Conservation (phyloP, 2,113 vertebrate genomes). For the Peromyscus maniculatus region DNA sequence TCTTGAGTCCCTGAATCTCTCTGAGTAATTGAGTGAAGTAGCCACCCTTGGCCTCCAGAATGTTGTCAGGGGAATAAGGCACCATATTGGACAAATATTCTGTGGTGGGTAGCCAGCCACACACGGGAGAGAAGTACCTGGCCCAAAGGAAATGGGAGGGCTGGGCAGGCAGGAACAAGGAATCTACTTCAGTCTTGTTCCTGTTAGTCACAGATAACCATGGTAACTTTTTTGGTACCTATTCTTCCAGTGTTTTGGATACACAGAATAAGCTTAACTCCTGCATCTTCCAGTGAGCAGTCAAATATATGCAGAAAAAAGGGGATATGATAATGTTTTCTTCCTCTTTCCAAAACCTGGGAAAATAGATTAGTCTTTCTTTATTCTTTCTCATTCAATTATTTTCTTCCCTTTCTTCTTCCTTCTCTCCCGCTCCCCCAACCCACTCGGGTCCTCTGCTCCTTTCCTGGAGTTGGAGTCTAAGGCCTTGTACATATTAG, state of each 20-base stretch:
- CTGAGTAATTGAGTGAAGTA: background rate
- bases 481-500: too few species aligned
- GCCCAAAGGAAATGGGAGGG: background rate
- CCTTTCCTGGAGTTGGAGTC: background rate
- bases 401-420: background rate
- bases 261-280: background rate
- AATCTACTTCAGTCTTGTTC: background rate
- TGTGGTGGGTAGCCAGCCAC: background rate
- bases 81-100: background rate
- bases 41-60: background rate
- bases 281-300: background rate
- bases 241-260: background rate
- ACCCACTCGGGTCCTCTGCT: too few species aligned
- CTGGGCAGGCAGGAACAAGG: background rate
- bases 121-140: background rate
- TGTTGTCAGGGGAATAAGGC: background rate
- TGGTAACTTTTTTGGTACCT: background rate
- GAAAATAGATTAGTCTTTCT: background rate
- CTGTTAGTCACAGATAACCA: background rate
- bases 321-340: background rate
- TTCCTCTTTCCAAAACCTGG: conserved; percentile 7
- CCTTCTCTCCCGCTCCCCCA: background rate
- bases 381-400: background rate
- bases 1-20: background rate
- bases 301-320: background rate